phyloP scores from a whole-genome alignment of 2,888 invertebrate species.

The Trissoscelio sp. region DNA sequence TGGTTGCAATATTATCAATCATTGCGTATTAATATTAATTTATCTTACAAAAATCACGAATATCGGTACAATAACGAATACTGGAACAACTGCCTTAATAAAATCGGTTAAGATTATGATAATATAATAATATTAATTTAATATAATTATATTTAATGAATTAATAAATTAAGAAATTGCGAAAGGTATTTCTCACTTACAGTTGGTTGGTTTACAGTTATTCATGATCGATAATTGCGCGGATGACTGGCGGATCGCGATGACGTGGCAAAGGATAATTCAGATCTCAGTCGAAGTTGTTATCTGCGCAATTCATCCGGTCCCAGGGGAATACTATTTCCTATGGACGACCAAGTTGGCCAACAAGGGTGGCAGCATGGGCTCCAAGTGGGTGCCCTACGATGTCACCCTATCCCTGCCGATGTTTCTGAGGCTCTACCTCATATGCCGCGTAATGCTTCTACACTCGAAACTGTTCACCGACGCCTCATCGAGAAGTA shows the following conservation, averaged over 20 bases:
- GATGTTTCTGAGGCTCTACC: slow-evolving; percentile 99
- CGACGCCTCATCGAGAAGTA: slow-evolving; percentile 99
- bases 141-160: too few species aligned
- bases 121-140: too few species aligned
- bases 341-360: slow-evolving; percentile 98
- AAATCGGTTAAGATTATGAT: too few species aligned
- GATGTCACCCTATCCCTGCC: slow-evolving; percentile 99
- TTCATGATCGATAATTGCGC: slow-evolving; percentile 99
- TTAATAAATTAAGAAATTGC: too few species aligned
- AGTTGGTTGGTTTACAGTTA: slow-evolving; percentile 88
- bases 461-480: slow-evolving; percentile 99
- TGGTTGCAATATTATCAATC: too few species aligned
- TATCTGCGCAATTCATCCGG: slow-evolving; percentile 99
- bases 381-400: slow-evolving; percentile 91
- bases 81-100: too few species aligned
- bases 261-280: slow-evolving; percentile 98
- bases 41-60: too few species aligned
- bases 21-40: too few species aligned
- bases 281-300: slow-evolving; percentile 96
- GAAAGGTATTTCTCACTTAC: too few species aligned
- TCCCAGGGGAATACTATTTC: slow-evolving; percentile 98
- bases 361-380: slow-evolving; percentile 89
- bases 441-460: slow-evolving; percentile 99
- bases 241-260: slow-evolving; percentile 99
- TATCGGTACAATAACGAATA: too few species aligned